Conservation (phyloP, 2,888 invertebrate genomes). For the Ectemnius lituratus region DNA sequence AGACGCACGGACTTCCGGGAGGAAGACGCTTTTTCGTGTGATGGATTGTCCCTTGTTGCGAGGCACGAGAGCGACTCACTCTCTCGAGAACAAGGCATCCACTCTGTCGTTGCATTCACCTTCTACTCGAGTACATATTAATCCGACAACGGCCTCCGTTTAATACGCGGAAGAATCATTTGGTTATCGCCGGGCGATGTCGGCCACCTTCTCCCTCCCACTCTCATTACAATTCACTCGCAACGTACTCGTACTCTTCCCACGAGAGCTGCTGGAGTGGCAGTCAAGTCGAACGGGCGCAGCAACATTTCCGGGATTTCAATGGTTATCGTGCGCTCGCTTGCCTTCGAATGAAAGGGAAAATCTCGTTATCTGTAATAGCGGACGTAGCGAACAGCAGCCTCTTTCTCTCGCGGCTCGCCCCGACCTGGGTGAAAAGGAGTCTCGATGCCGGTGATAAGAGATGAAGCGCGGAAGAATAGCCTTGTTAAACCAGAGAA, state of each 20-base stretch:
- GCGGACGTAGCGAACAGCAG: neutral
- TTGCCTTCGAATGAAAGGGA: constrained; percentile 2
- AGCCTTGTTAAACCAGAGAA: too few relatives aligned
- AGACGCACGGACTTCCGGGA: constrained; percentile 51
- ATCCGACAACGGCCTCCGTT: neutral
- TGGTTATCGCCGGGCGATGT: neutral
- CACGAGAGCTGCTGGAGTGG: neutral
- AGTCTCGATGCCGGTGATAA: neutral
- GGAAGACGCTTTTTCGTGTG: constrained; percentile 51
- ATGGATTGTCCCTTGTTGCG: constrained; percentile 46
- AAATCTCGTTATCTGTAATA: constrained; percentile 4
- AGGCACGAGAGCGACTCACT: constrained; percentile 2
- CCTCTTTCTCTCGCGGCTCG: neutral
- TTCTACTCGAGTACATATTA: neutral
- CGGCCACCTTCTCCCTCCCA: neutral
- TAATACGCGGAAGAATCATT: neutral
- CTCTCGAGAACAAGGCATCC: neutral
- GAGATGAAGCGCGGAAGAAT: neutral
- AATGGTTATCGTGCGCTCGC: neutral
- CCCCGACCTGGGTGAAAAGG: neutral
- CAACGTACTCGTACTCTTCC: neutral
- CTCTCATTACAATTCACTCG: constrained; percentile 3
- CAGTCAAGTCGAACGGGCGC: neutral
- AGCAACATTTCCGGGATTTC: constrained; percentile 5
- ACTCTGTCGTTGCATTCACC: neutral